Evolutionary conservation across 92 coral and sea anemone genomes (phyloP).

Genomic region (Pocillopora grandis): DNA sequence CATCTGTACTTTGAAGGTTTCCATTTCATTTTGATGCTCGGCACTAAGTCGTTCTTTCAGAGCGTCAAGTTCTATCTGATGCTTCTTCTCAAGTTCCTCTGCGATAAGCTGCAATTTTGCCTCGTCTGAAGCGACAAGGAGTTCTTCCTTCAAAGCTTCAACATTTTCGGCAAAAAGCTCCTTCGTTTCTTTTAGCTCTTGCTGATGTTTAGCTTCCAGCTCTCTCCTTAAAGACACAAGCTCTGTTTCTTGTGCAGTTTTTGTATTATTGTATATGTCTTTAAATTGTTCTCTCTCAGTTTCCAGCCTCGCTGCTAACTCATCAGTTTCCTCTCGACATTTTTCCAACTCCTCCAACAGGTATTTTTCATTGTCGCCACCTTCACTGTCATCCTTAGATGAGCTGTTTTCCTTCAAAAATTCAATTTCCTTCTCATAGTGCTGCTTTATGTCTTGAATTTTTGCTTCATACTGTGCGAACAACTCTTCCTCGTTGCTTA

Average conservation of each 20-base stretch:
- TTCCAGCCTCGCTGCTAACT: conserved; percentile 58
- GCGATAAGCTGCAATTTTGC: conserved; percentile 55
- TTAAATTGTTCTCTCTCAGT: conserved; percentile 58
- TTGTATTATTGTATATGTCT: conserved; percentile 47
- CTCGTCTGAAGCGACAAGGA: conserved; percentile 67
- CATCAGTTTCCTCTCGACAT: conserved; percentile 60
- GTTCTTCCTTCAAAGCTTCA: conserved; percentile 71
- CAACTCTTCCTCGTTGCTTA: conserved; percentile 26
- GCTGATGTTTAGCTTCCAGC: conserved; percentile 51
- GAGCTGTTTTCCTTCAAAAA: conserved; percentile 40
- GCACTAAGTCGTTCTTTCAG: conserved; percentile 59
- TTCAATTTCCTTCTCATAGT: conserved; percentile 70
- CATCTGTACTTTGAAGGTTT: conserved; percentile 68
- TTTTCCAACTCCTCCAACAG: conserved; percentile 78
- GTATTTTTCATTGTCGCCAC: conserved; percentile 60
- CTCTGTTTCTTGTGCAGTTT: conserved; percentile 58
- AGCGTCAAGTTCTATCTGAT: conserved; percentile 65
- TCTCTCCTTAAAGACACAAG: conserved; percentile 68
- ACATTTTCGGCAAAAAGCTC: conserved; percentile 63
- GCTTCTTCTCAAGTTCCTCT: conserved; percentile 76
- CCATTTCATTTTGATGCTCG: conserved; percentile 73
- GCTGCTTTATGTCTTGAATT: conserved; percentile 72
- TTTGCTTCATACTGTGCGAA: conserved; percentile 67
- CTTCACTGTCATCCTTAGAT: conserved; percentile 13
- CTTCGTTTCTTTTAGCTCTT: conserved; percentile 45